Percentiles rank a stretch among this genome's conserved stretches.
These are phyloP conservation scores for Cheiracanthium punctorium DNA, from an alignment of 2,888 invertebrate species.

Conservation along the genomic window DNA sequence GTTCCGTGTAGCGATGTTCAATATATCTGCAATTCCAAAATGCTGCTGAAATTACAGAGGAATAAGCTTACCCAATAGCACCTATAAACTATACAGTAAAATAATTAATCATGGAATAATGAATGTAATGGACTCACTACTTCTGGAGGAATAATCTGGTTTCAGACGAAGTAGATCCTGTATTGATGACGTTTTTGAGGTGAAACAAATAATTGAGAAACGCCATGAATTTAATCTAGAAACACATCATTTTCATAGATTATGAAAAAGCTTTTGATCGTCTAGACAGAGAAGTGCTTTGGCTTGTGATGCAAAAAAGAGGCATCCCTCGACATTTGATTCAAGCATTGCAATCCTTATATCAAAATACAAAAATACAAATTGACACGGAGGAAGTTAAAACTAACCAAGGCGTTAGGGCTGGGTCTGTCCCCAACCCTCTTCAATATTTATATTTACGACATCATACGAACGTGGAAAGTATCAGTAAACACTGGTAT, in stretches of 20 bases:
- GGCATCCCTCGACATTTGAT: not conserved
- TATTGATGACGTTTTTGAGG: not conserved
- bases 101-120: not conserved
- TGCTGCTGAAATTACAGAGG: not conserved
- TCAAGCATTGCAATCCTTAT: not conserved
- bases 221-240: not conserved
- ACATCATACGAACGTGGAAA: too few relatives aligned
- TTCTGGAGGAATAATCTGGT: not conserved
- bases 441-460: too few relatives aligned
- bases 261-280: not conserved
- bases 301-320: not conserved
- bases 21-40: too few relatives aligned
- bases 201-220: conserved; percentile 2
- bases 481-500: too few relatives aligned
- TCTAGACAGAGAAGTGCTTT: not conserved
- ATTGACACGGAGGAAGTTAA: not conserved
- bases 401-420: not conserved
- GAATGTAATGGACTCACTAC: not conserved
- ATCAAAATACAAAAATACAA: not conserved
- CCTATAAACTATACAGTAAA: not conserved
- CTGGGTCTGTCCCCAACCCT: not conserved
- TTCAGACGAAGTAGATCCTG: conserved; percentile 3
- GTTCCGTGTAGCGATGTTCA: too few relatives aligned
- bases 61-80: not conserved
- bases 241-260: not conserved